Evolutionary conservation across 2,888 invertebrate species (phyloP).

Genomic region (Limnephilus auricula): DNA sequence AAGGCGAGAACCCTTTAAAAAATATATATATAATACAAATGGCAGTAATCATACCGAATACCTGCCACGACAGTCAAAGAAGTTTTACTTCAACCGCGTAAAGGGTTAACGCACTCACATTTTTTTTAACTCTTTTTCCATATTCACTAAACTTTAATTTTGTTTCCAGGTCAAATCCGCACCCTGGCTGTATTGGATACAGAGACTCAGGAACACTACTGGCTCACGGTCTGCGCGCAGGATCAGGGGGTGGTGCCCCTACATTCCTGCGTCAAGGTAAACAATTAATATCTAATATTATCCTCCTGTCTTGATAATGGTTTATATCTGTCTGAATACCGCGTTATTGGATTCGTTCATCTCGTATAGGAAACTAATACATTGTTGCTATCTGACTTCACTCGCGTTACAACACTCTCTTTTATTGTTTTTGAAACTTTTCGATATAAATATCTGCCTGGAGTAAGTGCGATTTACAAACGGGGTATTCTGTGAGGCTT

Average conservation of each 20-base stretch:
- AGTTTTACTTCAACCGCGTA: too few species aligned
- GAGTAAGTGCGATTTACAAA: neutral
- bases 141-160: constrained; percentile 55
- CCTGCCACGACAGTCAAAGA: too few species aligned
- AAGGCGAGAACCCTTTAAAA: too few species aligned
- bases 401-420: neutral
- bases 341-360: neutral
- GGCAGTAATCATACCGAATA: too few species aligned
- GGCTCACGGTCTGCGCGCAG: constrained; percentile 91
- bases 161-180: constrained; percentile 83
- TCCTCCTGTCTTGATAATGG: neutral
- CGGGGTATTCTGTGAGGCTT: too few species aligned
- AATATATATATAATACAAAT: too few species aligned
- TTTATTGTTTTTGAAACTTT: too few species aligned
- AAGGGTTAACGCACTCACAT: too few species aligned
- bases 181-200: constrained; percentile 88
- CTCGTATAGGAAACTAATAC: neutral
- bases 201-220: constrained; percentile 88
- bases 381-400: neutral
- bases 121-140: constrained; percentile 52
- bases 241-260: constrained; percentile 89
- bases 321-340: neutral
- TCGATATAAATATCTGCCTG: too few species aligned
- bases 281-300: neutral
- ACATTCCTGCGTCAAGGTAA: constrained; percentile 85